A percentile compares a stretch with the other conserved stretches of the same genome.
phyloP scores from a whole-genome alignment of 2,797 vertebrate species.

The Sebastiscus albofasciatus region DNA sequence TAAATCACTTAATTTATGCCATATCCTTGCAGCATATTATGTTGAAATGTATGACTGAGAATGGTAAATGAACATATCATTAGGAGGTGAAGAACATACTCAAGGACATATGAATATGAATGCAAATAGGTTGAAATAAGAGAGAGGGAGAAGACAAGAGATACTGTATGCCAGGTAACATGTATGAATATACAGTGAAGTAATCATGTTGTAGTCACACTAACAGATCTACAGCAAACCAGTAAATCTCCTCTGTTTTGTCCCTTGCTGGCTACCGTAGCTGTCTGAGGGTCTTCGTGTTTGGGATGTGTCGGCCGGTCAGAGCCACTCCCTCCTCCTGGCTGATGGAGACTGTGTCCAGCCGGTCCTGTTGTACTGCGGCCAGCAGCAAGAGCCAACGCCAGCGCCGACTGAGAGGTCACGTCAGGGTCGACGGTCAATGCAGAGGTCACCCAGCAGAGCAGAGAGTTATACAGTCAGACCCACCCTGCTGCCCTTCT shows the following conservation, averaged over 20 bases:
- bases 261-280: conserved; percentile 66
- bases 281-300: conserved; percentile 85
- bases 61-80: neutral
- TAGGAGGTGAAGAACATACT: neutral
- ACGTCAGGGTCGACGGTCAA: conserved; percentile 28
- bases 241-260: neutral
- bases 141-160: neutral
- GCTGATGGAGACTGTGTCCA: conserved; percentile 92
- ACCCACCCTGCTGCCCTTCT: conserved; percentile 85
- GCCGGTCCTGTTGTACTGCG: conserved; percentile 91
- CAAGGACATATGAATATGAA: neutral
- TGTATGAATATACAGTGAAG: neutral
- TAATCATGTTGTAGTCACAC: neutral
- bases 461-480: conserved; percentile 75
- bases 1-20: neutral
- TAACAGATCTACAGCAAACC: neutral
- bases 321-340: conserved; percentile 91
- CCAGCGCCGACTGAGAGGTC: conserved; percentile 56
- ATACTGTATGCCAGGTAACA: neutral
- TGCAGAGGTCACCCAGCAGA: conserved; percentile 60
- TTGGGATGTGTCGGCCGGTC: conserved; percentile 92
- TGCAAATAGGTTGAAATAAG: neutral
- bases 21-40: neutral
- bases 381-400: conserved; percentile 78
- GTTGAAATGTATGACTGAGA: neutral